Evolutionary conservation across 2,888 invertebrate species (phyloP), one percentile per base, ranked within the genome.

Genomic region (Protophormia terraenovae): DNA sequence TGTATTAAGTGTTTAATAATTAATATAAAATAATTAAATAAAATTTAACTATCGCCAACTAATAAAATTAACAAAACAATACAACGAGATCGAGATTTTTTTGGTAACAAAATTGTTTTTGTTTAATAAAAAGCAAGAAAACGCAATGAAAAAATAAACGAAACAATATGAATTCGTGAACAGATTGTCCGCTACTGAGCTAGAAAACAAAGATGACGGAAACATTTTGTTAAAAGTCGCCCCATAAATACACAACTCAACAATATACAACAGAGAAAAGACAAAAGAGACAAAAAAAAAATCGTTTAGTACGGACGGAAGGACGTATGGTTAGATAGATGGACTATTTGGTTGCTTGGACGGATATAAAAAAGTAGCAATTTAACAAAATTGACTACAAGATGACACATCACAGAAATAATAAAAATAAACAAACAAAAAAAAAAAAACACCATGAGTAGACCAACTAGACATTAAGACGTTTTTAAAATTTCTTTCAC

Each of bases 131-230:
- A 71, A 53, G 45, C 24, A 58, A 73, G 50, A 60, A 72, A 64
- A 67, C 29, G n/a, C n/a, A n/a, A n/a, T 50, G 58, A 50, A 66
- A 60, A 86, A 78, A 53, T 16, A 67, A 60, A 76, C 76, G 53
- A 69, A 79, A 76, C 81, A 84, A 67, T 77, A 80, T 55, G 80
- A 75, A 82, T 85, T 79, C 85, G 82, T 82, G 64, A 71, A 85
- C 73, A 75, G 85, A 78, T 85, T 85, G 76, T 82, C 72, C 53
- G 71, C 75, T 78, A 84, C 81, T 84, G 82, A 84, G 72, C 41
- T 64, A 77, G 77, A 73, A 84, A 75, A 75, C 72, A 83, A 86
- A 83, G 79, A 79, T 69, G 84, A 75, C 84, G 84, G 82, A 84
- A 81, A 86, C 72, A 79, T 75, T 78, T 79, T 75, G 79, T 84